A percentile compares a stretch with the other conserved stretches of the same genome.
Conservation (phyloP, 2,888 invertebrate species). For the Desoria tigrina region DNA sequence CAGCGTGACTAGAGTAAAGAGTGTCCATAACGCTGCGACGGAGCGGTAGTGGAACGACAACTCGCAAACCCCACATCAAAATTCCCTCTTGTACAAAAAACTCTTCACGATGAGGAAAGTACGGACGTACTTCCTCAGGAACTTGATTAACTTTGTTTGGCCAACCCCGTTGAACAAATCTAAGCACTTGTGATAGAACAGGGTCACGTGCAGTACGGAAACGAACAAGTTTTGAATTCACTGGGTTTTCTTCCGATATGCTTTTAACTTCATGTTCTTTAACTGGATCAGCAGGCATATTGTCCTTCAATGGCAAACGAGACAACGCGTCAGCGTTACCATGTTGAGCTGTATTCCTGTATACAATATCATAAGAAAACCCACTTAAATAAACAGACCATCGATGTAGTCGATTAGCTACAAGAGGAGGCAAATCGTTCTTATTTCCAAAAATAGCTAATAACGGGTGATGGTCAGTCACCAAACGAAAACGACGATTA, state of each 20-base stretch:
- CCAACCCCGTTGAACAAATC: slow-evolving; percentile 19
- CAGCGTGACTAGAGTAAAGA: slow-evolving; percentile 25
- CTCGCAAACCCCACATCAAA: slow-evolving; percentile 29
- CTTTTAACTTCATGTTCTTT: not conserved
- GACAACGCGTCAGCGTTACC: no score
- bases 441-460: slow-evolving; percentile 54
- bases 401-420: no score
- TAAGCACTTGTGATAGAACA: slow-evolving; percentile 7
- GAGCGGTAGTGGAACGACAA: slow-evolving; percentile 27
- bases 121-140: slow-evolving; percentile 1
- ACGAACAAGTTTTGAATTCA: not conserved
- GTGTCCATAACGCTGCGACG: slow-evolving; percentile 12
- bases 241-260: slow-evolving; percentile 3
- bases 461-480: slow-evolving; percentile 56
- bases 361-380: slow-evolving; percentile 55
- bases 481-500: slow-evolving; percentile 56
- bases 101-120: slow-evolving; percentile 10
- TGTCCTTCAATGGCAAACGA: slow-evolving; percentile 53
- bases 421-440: slow-evolving; percentile 50
- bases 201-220: not conserved
- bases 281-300: slow-evolving; percentile 53
- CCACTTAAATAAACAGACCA: slow-evolving; percentile 52
- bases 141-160: not conserved
- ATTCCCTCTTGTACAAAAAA: slow-evolving; percentile 19
- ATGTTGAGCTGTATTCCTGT: slow-evolving; percentile 50